Base-by-base conservation (phyloP, 2,113 vertebrate species). In the Haemorhous mexicanus region DNA sequence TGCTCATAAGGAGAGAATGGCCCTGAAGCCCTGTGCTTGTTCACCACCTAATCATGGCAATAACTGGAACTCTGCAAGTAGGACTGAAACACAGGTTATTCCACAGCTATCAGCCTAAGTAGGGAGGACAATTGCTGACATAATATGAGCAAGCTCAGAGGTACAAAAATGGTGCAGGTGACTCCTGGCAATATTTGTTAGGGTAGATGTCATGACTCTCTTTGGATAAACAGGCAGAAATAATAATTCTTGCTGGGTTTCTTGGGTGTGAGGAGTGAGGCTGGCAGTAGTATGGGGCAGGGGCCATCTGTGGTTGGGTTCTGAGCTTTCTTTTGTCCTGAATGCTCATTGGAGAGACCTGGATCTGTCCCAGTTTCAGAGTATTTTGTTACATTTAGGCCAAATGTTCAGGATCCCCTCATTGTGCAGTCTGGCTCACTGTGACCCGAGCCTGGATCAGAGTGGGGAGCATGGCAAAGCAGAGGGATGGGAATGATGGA, bases 61-160 rank as follows among this genome's bases (percentile, higher is more conserved):
- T 53, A 88, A 68, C 78, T 50, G 84, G 27, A 91, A 23, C 90
- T 74, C 91, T 72, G 86, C 70, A 55, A 83, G 85, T 37, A 67
- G 87, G 78, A 70, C 53, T 47, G 44, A 96, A 96, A 52, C 63
- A 33, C 19, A 41, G 39, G 27, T 96, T 95, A 81, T 93, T 90
- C 92, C 4, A 50, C 9, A 50, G 87, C 23, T 91, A 70, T 43
- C 76, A 92, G 81, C 55, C 30, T 77, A 94, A 95, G 67, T 44
- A 67, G 49, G 17, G 53, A 90, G 63, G 68, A 55, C 84, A 90
- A 66, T 87, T 80, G 41, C 75, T 56, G 80, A 14, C 43, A 27
- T 27, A 30, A 11, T 13, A 3, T 35, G 44, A 41, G 52, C 44
- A 75, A 83, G 64, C 73, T 87, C 41, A 67, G 66, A 44, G 44